Conservation (phyloP, 2,888 invertebrate species). For the Caenorhabditis sp. region DNA sequence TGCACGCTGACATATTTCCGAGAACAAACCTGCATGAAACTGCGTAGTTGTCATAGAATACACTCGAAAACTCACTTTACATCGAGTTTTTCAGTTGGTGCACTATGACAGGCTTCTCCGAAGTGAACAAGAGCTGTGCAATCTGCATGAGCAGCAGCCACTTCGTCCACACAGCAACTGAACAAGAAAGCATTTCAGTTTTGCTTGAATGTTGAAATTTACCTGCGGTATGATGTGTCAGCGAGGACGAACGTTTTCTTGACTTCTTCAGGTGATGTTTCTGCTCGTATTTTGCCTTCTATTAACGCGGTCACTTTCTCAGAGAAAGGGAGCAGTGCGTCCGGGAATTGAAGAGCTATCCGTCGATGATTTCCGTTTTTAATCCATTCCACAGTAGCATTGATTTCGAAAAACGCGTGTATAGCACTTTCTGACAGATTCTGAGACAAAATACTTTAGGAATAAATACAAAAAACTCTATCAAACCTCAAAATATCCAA, state of each 20-base stretch:
- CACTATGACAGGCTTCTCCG: slow-evolving; percentile 90
- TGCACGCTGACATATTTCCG: slow-evolving; percentile 42
- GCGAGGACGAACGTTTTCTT: slow-evolving; percentile 74
- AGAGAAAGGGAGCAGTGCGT: slow-evolving; percentile 66
- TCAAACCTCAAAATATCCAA: slow-evolving; percentile 8
- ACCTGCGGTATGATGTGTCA: slow-evolving; percentile 77
- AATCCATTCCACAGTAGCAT: slow-evolving; percentile 68
- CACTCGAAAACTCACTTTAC: slow-evolving; percentile 80
- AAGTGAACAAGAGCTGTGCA: slow-evolving; percentile 92
- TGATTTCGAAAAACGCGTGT: slow-evolving; percentile 70
- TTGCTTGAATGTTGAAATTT: background rate
- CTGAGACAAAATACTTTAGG: slow-evolving; percentile 8
- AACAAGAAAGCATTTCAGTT: slow-evolving; percentile 71
- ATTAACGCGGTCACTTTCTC: slow-evolving; percentile 49
- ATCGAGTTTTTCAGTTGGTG: slow-evolving; percentile 84
- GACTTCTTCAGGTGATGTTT: background rate
- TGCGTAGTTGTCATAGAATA: no score
- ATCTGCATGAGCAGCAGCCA: slow-evolving; percentile 90
- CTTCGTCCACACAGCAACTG: slow-evolving; percentile 92
- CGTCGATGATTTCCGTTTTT: slow-evolving; percentile 55
- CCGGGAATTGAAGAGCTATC: slow-evolving; percentile 76
- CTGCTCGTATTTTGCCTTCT: slow-evolving; percentile 12
- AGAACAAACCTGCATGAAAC: slow-evolving; percentile 62
- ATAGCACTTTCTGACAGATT: slow-evolving; percentile 31
- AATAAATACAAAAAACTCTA: background rate